Evolutionary conservation across 2,888 invertebrate species (phyloP).

Genomic region (Latheticus oryzae): DNA sequence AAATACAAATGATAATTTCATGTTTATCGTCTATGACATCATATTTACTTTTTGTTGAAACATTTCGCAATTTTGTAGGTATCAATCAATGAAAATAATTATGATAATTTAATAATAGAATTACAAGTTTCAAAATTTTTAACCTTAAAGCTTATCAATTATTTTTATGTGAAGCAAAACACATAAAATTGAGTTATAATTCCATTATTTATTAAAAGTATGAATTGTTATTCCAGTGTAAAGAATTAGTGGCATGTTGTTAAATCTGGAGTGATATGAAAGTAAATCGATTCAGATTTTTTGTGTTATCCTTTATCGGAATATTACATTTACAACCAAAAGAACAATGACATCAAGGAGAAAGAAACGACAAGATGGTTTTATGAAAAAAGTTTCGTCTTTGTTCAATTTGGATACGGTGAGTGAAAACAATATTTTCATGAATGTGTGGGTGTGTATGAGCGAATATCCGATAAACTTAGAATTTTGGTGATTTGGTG

Average conservation of each 20-base stretch:
- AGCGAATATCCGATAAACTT: conserved; percentile 5
- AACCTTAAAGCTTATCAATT: too few relatives aligned
- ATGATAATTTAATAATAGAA: too few relatives aligned
- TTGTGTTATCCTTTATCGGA: conserved; percentile 7
- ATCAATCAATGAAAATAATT: too few relatives aligned
- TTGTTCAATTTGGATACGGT: conserved; percentile 89
- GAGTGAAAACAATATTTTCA: conserved; percentile 63
- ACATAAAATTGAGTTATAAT: neutral
- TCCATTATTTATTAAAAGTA: too few relatives aligned
- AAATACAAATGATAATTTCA: too few relatives aligned
- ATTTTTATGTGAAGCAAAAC: neutral
- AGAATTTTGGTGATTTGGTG: too few relatives aligned
- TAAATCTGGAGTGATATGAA: conserved; percentile 31
- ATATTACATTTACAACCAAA: conserved; percentile 20
- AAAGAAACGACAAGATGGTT: conserved; percentile 77
- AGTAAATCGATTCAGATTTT: too few relatives aligned
- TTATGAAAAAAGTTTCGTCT: conserved; percentile 89
- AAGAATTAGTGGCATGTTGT: conserved; percentile 22
- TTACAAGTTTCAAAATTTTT: too few relatives aligned
- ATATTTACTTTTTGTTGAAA: too few relatives aligned
- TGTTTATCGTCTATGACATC: too few relatives aligned
- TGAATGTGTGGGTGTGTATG: conserved; percentile 13
- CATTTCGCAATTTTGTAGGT: too few relatives aligned
- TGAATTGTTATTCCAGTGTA: conserved; percentile 16
- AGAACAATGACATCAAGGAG: conserved; percentile 73